Evolutionary conservation across 2,888 invertebrate genomes (phyloP), one percentile per base, ranked within the genome.

Genomic region (Ophonus ardosiacus): DNA sequence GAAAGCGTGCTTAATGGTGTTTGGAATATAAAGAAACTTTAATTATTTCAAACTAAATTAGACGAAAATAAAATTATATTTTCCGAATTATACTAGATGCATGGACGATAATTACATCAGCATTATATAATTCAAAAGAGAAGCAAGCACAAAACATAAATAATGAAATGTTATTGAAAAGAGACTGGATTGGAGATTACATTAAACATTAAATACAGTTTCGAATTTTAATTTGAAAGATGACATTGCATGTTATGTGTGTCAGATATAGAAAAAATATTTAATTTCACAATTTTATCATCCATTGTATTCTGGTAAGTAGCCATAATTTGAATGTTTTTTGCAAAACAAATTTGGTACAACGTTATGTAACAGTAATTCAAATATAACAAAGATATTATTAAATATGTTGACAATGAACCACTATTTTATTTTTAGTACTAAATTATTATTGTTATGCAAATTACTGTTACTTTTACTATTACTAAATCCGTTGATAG

Each of bases 381-480:
- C 10, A 43, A 15, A 74, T 43, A 40, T 13, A 43, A 43, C 43
- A 43, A 74, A 74, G 51, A 43, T 74, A 18, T 43, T 43, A 43
- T 74, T 74, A 74, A 74, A 24, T 74, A 74, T 74, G 40, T 18
- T 43, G 71, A 74, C 43, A 74, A 15, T 74, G 71, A 43, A 74
- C 51, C 18, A 74, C 71, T 15, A 74, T 43, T 74, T 43, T 74
- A 18, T 74, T 43, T 74, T 74, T 68, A 38, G 68, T 15, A 8
- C 71, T 18, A 43, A 74, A 74, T 43, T 74, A 15, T 74, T 74
- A 8, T 74, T 68, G 6, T 68, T 38, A 68, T 38, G 38, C 68
- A 74, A 74, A 74, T 43, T 1, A 43, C 17, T 17, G 6, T 4
- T 31, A 4, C 10, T 18, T 4, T 6, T 68, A 24, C 4, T 38